Evolutionary conservation across 1,140 invertebrate genomes (phyloP).

Genomic region (Drosophila trapezifrons): DNA sequence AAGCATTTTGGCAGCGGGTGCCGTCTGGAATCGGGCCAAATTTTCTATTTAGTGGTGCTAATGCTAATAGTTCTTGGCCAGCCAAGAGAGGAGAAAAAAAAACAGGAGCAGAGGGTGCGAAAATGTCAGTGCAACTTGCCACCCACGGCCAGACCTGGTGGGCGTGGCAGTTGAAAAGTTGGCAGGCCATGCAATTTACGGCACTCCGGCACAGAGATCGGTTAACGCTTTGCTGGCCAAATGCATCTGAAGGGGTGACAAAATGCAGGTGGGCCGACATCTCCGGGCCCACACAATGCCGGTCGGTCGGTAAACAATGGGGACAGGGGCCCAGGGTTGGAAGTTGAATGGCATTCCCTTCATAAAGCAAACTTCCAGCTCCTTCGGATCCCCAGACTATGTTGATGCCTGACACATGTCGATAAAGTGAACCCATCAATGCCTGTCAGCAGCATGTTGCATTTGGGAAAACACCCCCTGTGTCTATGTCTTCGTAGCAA

Average conservation of each 20-base stretch:
- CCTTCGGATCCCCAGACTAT: not conserved
- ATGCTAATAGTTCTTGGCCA: conserved; percentile 74
- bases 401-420: not conserved
- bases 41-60: conserved; percentile 66
- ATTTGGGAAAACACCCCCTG: not conserved
- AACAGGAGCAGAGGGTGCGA: conserved; percentile 21
- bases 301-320: conserved; percentile 11
- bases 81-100: not conserved
- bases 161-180: conserved; percentile 46
- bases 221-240: conserved; percentile 46
- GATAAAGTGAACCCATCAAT: conserved; percentile 19
- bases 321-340: too few species aligned
- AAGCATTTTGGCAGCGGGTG: conserved; percentile 59
- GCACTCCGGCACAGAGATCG: conserved; percentile 41
- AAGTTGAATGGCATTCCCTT: not conserved
- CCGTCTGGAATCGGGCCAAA: conserved; percentile 59
- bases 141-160: conserved; percentile 26
- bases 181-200: conserved; percentile 40
- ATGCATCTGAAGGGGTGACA: conserved; percentile 43
- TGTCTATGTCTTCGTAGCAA: conserved; percentile 18
- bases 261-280: conserved; percentile 22
- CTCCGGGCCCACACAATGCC: conserved; percentile 4
- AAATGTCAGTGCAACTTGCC: conserved; percentile 38
- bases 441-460: conserved; percentile 4
- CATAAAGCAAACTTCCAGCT: not conserved